Evolutionary conservation across 2,797 vertebrate species (phyloP).

Genomic region (Alosa sapidissima): DNA sequence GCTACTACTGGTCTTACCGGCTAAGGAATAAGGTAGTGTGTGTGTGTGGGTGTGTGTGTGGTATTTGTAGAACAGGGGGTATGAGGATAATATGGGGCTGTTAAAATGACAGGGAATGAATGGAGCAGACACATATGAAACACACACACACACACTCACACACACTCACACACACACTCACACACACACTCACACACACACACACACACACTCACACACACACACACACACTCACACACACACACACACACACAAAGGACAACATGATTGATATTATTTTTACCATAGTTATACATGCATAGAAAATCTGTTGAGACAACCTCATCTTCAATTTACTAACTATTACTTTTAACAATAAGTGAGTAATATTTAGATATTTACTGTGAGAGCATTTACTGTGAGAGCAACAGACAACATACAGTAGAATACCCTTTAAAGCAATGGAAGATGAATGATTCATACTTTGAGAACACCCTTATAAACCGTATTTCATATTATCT

Average conservation of each 20-base stretch:
- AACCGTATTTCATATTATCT: not conserved
- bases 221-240: not conserved
- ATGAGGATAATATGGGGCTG: not conserved
- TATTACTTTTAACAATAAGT: not conserved
- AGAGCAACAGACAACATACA: not conserved
- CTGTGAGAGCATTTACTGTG: not conserved
- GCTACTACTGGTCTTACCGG: not conserved
- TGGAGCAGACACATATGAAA: not conserved
- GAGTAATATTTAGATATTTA: not conserved
- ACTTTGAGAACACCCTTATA: not conserved
- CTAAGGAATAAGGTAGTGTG: not conserved
- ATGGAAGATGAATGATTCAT: not conserved
- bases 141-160: not conserved
- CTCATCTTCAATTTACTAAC: not conserved
- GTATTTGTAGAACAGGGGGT: not conserved
- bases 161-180: not conserved
- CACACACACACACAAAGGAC: not conserved
- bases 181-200: not conserved
- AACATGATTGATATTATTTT: too few species aligned
- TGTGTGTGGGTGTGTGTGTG: not conserved
- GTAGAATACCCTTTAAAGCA: not conserved
- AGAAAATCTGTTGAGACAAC: not conserved
- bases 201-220: not conserved
- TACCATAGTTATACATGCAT: not conserved
- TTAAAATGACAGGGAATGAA: not conserved